Base-by-base conservation (phyloP, 2,797 vertebrate species). In the Erpetoichthys calabaricus region DNA sequence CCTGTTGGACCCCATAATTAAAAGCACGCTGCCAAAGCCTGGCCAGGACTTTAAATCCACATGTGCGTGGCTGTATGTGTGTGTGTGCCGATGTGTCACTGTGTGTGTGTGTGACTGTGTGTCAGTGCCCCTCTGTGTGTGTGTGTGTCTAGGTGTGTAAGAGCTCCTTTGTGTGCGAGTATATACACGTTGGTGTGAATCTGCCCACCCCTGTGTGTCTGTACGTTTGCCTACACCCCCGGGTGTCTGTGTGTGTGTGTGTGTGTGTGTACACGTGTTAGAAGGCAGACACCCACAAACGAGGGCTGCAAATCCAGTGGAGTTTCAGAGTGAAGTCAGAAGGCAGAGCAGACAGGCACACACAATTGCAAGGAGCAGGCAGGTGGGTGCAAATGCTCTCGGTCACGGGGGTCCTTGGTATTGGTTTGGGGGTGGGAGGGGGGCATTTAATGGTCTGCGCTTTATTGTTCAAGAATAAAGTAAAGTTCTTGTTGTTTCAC, bases 101-200 rank as follows among this genome's bases (percentile, higher is more conserved):
- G 8, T 57, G 57, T 25, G 47, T 44, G 49, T 25, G 50, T 9
- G 49, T 58, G 50, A 9, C 8, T 10, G 57, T 52, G 42, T 45
- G 57, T 58, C 9, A 8, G 10, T 52, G 47, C 42, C 7, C 44
- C 43, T 10, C 50, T 43, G 55, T 47, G 56, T 53, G 56, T 10
- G 42, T 53, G 51, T 56, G 59, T 52, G 59, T 59, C 60, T 62
- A 63, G 56, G 63, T 57, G 65, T 60, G 53, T 63, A 50, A 42
- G 56, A 51, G 60, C 57, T 60, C 51, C 67, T 47, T 42, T 49
- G 51, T 51, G 63, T n/a, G 56, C 41, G 44, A 25, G 25, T 25
- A 25, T 25, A 25, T 25, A 25, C 25, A 25, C 2, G 25, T 25
- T 25, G 25, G 25, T 25, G 25, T 25, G 25, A 25, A 25, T 25